Evolutionary conservation across 2,113 vertebrate genomes (phyloP).

Genomic region (Ifrita kowaldi): DNA sequence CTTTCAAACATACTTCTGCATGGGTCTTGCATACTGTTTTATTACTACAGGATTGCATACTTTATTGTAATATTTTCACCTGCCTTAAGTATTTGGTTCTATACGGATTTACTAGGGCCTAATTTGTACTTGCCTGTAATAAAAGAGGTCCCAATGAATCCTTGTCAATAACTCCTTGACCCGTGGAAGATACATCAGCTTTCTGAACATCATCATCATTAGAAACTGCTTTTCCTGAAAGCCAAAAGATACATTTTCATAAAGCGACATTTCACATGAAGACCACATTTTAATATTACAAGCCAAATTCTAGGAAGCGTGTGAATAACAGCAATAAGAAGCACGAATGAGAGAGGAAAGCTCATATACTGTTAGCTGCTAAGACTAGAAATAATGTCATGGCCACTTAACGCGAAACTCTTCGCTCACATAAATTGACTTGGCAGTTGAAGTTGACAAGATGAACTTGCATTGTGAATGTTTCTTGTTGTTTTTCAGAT

Average conservation of each 20-base stretch:
- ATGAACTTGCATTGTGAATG: not conserved
- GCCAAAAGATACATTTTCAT: not conserved
- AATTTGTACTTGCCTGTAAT: conserved; percentile 82
- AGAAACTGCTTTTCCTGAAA: conserved; percentile 87
- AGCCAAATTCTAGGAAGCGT: not conserved
- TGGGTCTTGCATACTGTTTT: not conserved
- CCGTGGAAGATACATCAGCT: conserved; percentile 96
- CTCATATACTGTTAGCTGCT: not conserved
- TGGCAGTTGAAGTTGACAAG: not conserved
- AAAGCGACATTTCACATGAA: not conserved
- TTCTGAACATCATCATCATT: conserved; percentile 96
- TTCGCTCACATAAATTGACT: not conserved
- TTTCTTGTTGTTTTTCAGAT: not conserved
- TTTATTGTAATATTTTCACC: not conserved
- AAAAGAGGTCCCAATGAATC: conserved; percentile 95
- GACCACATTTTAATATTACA: not conserved
- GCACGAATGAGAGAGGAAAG: not conserved
- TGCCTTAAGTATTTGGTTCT: not conserved
- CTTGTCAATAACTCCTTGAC: conserved; percentile 97
- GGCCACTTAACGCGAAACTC: not conserved
- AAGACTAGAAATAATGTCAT: not conserved
- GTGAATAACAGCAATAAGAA: not conserved
- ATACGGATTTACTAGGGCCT: not conserved
- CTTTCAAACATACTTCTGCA: not conserved
- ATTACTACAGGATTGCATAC: not conserved